Conservation (phyloP, 1,140 invertebrate species). For the Ceratina calcarata region DNA sequence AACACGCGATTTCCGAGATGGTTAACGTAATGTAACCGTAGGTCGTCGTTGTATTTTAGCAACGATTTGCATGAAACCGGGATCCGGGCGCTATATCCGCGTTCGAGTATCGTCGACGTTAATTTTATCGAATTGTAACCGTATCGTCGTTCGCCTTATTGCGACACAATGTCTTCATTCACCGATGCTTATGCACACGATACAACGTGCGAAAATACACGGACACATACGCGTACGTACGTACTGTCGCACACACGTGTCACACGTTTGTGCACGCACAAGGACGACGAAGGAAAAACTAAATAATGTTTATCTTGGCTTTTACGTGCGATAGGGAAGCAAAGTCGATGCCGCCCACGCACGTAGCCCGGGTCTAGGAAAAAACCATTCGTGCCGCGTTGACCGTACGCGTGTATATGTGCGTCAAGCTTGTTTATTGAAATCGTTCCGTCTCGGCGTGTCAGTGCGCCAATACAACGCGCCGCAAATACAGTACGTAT, state of each 20-base stretch:
- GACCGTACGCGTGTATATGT: constrained; percentile 33
- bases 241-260: not conserved
- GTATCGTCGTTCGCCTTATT: constrained; percentile 34
- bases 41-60: constrained; percentile 17
- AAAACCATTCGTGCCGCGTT: constrained; percentile 49
- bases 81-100: constrained; percentile 26
- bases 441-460: constrained; percentile 31
- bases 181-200: constrained; percentile 14
- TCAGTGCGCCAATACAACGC: constrained; percentile 22
- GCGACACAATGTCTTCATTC: constrained; percentile 42
- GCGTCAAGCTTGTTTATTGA: constrained; percentile 46
- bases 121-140: constrained; percentile 14
- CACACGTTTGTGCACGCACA: not conserved
- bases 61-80: constrained; percentile 7
- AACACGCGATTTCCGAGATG: constrained; percentile 40
- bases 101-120: constrained; percentile 16
- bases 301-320: constrained; percentile 48
- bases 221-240: not conserved
- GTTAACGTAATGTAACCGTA: constrained; percentile 13
- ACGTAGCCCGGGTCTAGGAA: constrained; percentile 37
- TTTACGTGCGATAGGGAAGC: constrained; percentile 52
- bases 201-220: not conserved
- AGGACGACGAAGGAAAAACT: not conserved
- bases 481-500: not conserved
- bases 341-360: constrained; percentile 39